Base-by-base conservation (phyloP, 2,113 vertebrate species). In the Esox niger region DNA sequence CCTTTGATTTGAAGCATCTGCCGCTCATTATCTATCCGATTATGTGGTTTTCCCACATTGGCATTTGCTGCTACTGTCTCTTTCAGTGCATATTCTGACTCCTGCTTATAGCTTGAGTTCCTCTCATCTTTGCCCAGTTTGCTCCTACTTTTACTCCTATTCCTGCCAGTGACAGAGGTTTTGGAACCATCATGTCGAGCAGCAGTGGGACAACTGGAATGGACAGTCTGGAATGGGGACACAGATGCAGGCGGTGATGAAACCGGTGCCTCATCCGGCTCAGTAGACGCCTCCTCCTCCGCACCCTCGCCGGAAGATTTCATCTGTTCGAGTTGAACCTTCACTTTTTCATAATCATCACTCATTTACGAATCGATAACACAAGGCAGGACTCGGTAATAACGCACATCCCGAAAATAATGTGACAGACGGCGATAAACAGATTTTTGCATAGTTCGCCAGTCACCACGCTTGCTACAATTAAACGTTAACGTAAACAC, bases 261-360 rank as follows among this genome's bases (percentile, higher is more conserved):
- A 49, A 47, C 52, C 0, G 62, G 68, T 47, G 65, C 57, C 76
- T 71, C 75, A 66, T 76, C 76, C 60, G 66, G 79, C 0, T 68
- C 3, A 4, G 29, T 64, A 54, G 70, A 82, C 58, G 31, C 80
- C 11, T 52, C 79, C 64, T 83, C 68, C 38, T 73, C 77, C 17
- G 47, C 78, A 56, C 69, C 82, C 55, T 73, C 74, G 2, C 71
- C 82, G 0, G 70, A 32, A 0, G 79, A 73, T 38, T 89, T 88
- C 79, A 84, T 83, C 54, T 78, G 82, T 65, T 88, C 83, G 6
- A 83, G 63, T 31, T 86, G 81, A 73, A 79, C 74, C 68, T 76
- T 80, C 6, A 80, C 85, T 73, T 83, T 75, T 15, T 71, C 86
- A 87, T 89, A 69, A 58, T 79, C 70, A 52, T 90, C 88, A 62